These are phyloP conservation scores for Mesitornis unicolor DNA, from an alignment of 2,113 vertebrate species.

Conservation along the genomic window DNA sequence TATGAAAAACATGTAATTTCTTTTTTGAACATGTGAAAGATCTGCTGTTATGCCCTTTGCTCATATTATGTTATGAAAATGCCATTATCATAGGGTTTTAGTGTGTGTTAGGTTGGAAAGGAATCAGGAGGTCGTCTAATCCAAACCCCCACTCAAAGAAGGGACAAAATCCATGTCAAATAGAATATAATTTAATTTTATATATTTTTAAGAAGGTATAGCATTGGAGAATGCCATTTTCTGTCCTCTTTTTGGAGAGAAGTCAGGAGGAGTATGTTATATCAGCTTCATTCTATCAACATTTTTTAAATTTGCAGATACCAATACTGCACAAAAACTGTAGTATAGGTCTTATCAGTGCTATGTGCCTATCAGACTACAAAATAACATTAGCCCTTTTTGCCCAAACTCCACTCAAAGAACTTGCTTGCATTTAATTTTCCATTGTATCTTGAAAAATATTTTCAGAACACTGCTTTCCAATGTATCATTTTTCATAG, in stretches of 20 bases:
- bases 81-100: background rate
- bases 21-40: background rate
- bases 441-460: background rate
- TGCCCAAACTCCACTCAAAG: background rate
- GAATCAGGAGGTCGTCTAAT: background rate
- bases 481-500: background rate
- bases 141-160: background rate
- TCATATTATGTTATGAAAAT: background rate
- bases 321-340: background rate
- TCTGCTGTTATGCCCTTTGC: background rate
- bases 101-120: background rate
- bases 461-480: background rate
- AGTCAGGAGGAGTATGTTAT: accelerated
- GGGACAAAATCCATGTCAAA: background rate
- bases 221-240: background rate
- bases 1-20: background rate
- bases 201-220: background rate
- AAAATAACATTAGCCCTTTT: background rate
- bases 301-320: background rate
- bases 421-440: background rate
- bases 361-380: background rate
- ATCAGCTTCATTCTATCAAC: background rate
- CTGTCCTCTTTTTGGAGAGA: background rate
- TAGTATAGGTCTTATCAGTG: background rate
- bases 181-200: background rate